These are phyloP conservation scores for Trogon surrucura DNA, from an alignment of 2,113 vertebrate species.

Conservation along the genomic window DNA sequence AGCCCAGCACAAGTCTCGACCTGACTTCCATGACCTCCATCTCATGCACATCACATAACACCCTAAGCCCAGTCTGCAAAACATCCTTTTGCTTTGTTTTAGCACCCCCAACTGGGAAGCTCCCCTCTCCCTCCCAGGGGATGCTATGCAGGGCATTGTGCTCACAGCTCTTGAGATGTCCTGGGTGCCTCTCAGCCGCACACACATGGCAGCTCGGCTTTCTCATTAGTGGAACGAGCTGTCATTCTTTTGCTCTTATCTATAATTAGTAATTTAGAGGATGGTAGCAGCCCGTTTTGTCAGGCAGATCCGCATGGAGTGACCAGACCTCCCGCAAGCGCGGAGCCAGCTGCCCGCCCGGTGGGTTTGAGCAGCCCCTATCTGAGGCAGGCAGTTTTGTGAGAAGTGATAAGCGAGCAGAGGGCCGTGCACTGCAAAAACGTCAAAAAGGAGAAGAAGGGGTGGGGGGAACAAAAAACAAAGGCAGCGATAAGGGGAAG, in stretches of 20 bases:
- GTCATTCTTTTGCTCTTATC: neutral
- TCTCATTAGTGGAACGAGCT: neutral
- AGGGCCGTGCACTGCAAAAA: neutral
- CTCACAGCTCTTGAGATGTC: neutral
- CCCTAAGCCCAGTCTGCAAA: neutral
- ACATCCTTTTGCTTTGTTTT: neutral
- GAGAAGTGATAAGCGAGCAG: neutral
- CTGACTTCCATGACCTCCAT: neutral
- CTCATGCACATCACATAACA: neutral
- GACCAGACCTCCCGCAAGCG: neutral
- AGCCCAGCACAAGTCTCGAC: neutral
- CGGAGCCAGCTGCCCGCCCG: neutral
- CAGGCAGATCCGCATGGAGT: neutral
- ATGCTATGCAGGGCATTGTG: rapidly evolving
- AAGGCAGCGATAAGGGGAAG: neutral
- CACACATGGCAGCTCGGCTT: neutral
- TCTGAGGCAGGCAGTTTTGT: neutral
- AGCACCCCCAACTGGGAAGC: neutral
- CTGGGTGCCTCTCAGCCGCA: rapidly evolving
- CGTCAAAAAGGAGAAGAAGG: neutral
- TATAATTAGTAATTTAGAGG: conserved; percentile 39
- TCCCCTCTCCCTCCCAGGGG: neutral
- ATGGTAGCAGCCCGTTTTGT: neutral
- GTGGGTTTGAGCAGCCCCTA: neutral
- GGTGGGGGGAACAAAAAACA: neutral